These are phyloP conservation scores for Holacanthus passer DNA, from an alignment of 2,113 vertebrate genomes.

Conservation along the genomic window DNA sequence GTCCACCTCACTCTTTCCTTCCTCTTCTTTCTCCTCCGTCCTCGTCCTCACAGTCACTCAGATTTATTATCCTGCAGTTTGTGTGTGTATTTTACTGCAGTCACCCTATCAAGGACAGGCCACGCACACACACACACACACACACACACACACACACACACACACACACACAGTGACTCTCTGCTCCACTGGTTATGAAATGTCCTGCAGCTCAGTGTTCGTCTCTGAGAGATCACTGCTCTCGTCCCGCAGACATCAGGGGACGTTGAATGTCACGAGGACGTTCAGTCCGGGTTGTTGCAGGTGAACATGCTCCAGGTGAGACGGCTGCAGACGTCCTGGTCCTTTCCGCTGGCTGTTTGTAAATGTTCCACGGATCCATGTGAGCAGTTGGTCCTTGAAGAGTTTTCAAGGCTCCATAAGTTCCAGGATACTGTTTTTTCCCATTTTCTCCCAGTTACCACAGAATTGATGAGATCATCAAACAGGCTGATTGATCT, in stretches of 20 bases:
- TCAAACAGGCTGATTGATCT: background rate
- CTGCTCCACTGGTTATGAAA: conserved; percentile 30
- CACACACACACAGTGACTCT: conserved; percentile 9
- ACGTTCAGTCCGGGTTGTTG: background rate
- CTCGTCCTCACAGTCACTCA: conserved; percentile 18
- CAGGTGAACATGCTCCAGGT: background rate
- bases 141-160: conserved; percentile 24
- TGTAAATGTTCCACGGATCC: background rate
- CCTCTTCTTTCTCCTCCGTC: background rate
- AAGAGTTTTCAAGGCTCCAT: background rate
- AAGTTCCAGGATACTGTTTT: background rate
- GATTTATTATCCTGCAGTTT: conserved; percentile 61
- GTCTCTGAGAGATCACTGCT: conserved; percentile 23
- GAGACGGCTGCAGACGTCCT: background rate
- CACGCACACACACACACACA: conserved; percentile 30
- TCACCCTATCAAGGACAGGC: conserved; percentile 18
- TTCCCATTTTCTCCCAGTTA: too few species aligned
- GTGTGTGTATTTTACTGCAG: conserved; percentile 9
- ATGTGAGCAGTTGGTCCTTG: background rate
- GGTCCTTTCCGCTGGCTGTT: too few species aligned
- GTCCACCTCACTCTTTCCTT: too few species aligned
- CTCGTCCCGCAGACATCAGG: background rate
- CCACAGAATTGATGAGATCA: background rate
- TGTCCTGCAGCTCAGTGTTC: conserved; percentile 47
- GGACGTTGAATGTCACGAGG: background rate